Percentiles rank a stretch among this genome's conserved stretches.
Conservation (phyloP, 2,113 vertebrate genomes). For the Lophius piscatorius region DNA sequence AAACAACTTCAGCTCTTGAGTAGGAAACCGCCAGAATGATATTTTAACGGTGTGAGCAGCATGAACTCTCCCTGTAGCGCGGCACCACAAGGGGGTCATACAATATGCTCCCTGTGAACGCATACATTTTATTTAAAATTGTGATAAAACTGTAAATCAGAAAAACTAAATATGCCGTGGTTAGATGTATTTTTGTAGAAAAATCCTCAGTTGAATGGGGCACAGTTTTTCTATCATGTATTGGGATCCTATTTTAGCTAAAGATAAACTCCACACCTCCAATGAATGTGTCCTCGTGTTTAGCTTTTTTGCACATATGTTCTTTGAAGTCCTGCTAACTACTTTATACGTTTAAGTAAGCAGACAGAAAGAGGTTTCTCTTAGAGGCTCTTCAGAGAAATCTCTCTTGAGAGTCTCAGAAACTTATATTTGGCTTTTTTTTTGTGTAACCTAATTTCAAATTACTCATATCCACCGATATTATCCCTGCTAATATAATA, state of each 20-base stretch:
- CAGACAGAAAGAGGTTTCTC: too few relatives aligned
- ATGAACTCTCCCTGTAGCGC: slow-evolving; percentile 18
- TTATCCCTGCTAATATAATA: slow-evolving; percentile 46
- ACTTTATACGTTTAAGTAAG: slow-evolving; percentile 8
- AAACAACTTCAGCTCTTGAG: not conserved
- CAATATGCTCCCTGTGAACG: slow-evolving; percentile 30
- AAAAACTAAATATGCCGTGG: slow-evolving; percentile 37
- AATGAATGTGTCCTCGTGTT: slow-evolving; percentile 21
- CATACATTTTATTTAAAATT: slow-evolving; percentile 38
- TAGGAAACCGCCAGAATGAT: not conserved
- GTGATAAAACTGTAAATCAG: slow-evolving; percentile 59
- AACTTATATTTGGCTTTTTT: slow-evolving; percentile 8
- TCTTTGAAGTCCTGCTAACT: slow-evolving; percentile 7
- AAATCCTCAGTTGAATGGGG: slow-evolving; percentile 69
- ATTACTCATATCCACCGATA: slow-evolving; percentile 41
- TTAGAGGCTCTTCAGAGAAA: too few relatives aligned
- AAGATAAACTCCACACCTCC: slow-evolving; percentile 14
- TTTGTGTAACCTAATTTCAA: slow-evolving; percentile 41
- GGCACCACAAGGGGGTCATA: slow-evolving; percentile 1
- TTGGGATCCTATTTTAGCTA: slow-evolving; percentile 57
- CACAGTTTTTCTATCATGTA: slow-evolving; percentile 61
- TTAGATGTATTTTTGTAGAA: slow-evolving; percentile 77
- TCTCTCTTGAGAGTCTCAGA: too few relatives aligned
- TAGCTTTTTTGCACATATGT: slow-evolving; percentile 41
- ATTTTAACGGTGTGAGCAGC: not conserved